phyloP scores from a whole-genome alignment of 2,113 vertebrate genomes.

The Protomyctophum bolini region DNA sequence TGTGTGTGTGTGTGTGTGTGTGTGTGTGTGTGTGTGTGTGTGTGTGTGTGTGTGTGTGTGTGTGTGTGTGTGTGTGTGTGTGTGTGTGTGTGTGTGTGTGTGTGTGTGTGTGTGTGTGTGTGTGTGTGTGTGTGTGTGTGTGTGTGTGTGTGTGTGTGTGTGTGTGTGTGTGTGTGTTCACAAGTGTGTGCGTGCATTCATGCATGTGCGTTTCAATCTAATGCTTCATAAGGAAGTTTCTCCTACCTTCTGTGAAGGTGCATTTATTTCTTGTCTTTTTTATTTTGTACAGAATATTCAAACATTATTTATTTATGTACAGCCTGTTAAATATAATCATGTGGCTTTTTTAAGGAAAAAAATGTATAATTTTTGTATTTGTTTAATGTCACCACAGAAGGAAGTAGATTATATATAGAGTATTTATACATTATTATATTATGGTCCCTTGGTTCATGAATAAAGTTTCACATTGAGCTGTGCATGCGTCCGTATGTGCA shows the following conservation, averaged over 20 bases:
- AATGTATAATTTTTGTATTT: conserved; percentile 79
- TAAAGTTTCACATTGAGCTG: conserved; percentile 80
- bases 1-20: conserved; percentile 23
- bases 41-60: conserved; percentile 41
- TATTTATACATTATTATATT: conserved; percentile 98
- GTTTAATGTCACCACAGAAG: conserved; percentile 83
- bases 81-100: conserved; percentile 22
- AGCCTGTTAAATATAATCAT: conserved; percentile 95
- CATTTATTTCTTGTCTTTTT: conserved; percentile 74
- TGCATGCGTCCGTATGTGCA: conserved; percentile 45
- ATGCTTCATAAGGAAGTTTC: conserved; percentile 98
- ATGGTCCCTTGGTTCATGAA: conserved; percentile 79
- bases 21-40: conserved; percentile 42
- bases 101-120: conserved; percentile 26
- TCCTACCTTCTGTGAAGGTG: conserved; percentile 93
- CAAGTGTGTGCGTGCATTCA: conserved; percentile 20
- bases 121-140: conserved; percentile 27
- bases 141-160: conserved; percentile 9
- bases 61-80: conserved; percentile 42
- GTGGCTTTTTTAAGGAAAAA: conserved; percentile 83
- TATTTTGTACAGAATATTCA: conserved; percentile 82
- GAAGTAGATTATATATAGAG: conserved; percentile 96
- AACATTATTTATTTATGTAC: conserved; percentile 99
- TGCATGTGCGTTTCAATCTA: conserved; percentile 65
- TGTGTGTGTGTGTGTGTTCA: conserved; percentile 37